phyloP scores from a whole-genome alignment of 2,797 vertebrate genomes.

The Sciurus vulgaris region DNA sequence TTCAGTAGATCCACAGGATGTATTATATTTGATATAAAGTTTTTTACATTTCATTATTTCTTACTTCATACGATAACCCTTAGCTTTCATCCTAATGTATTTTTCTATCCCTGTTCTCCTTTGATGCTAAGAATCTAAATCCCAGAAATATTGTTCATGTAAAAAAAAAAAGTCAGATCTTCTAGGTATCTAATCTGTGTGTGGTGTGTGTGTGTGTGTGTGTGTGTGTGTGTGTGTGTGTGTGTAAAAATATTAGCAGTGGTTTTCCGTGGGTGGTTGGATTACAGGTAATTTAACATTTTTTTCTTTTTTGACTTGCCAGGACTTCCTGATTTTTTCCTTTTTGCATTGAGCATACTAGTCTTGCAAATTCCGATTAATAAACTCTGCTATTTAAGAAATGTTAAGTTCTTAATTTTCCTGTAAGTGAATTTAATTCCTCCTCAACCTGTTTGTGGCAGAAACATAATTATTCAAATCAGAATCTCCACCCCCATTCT shows the following conservation, averaged over 20 bases:
- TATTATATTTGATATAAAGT: slow-evolving; percentile 44
- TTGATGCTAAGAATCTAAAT: slow-evolving; percentile 67
- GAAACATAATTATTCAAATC: not conserved
- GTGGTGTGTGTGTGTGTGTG: not conserved
- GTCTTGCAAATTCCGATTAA: not conserved
- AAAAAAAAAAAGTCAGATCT: slow-evolving; percentile 59
- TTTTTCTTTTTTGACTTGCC: slow-evolving; percentile 39
- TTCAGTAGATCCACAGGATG: slow-evolving; percentile 32
- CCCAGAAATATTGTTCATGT: slow-evolving; percentile 64
- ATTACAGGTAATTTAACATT: slow-evolving; percentile 27
- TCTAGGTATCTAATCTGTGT: not conserved
- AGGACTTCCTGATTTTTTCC: not conserved
- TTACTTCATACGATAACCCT: not conserved
- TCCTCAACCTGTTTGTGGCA: not conserved
- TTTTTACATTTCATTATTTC: slow-evolving; percentile 62
- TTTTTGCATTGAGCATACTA: not conserved
- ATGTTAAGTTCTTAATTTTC: slow-evolving; percentile 27
- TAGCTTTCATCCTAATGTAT: slow-evolving; percentile 40
- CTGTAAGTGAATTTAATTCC: not conserved
- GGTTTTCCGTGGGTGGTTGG: not conserved
- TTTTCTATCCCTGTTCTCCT: slow-evolving; percentile 58
- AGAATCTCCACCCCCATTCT: not conserved
- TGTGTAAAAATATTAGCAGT: slow-evolving; percentile 42
- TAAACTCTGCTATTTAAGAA: slow-evolving; percentile 27
- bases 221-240: not conserved